Conservation (phyloP, 2,113 vertebrate species). For the Osmerus mordax region DNA sequence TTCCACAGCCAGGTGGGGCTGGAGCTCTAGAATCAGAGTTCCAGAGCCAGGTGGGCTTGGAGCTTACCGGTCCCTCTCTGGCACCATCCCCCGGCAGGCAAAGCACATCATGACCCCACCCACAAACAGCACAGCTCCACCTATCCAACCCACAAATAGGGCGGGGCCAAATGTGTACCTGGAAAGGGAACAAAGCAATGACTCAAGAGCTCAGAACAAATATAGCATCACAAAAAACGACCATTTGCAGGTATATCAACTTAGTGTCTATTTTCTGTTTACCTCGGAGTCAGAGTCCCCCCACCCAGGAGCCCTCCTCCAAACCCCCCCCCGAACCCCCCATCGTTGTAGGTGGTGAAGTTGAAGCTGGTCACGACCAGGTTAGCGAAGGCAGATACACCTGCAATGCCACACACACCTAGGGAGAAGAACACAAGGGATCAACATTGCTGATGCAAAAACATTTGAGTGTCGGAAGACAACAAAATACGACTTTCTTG, state of each 20-base stretch:
- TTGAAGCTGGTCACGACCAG: constrained; percentile 89
- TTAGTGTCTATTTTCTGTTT: neutral
- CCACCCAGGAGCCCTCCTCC: constrained; percentile 45
- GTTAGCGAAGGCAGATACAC: constrained; percentile 89
- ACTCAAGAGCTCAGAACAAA: neutral
- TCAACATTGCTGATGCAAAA: neutral
- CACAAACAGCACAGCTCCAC: constrained; percentile 77
- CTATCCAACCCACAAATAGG: constrained; percentile 89
- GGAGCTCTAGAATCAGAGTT: neutral
- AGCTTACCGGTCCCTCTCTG: constrained; percentile 60
- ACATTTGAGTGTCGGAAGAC: neutral
- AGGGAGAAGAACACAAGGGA: constrained; percentile 17
- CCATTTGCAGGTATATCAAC: neutral
- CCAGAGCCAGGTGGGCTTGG: neutral
- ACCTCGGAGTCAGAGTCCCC: constrained; percentile 55
- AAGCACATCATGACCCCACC: constrained; percentile 87
- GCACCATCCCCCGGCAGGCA: constrained; percentile 80
- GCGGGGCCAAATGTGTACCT: constrained; percentile 90
- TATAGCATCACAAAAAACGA: too few species aligned
- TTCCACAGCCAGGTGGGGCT: neutral
- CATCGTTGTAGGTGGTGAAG: constrained; percentile 73
- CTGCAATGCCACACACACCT: constrained; percentile 85
- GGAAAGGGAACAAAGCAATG: neutral
- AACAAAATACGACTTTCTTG: neutral
- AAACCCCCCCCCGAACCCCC: constrained; percentile 13